Base-by-base conservation (phyloP, 2,797 vertebrate genomes). In the Anguilla obscura region DNA sequence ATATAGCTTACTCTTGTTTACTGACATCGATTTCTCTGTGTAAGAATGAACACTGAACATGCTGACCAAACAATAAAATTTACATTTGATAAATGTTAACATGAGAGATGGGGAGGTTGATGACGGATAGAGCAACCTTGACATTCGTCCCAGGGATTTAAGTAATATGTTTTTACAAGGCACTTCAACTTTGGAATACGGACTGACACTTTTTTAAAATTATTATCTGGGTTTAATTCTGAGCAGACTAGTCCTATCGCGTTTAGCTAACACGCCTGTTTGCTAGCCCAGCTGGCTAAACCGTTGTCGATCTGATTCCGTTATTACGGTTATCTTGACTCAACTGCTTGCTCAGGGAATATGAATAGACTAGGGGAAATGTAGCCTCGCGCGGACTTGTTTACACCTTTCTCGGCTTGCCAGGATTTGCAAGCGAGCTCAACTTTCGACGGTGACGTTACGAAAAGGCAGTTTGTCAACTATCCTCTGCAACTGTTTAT, bases 371-470 rank as follows among this genome's bases (percentile, higher is more conserved):
- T 5, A 5, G 9, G 40, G 24, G 16, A 82, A 82, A 50, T 33
- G 52, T 30, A 56, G 83, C 54, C 58, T 87, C 40, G 40, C 33
- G 14, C 30, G 8, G 48, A 84, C 63, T 87, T 84, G 63, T 82
- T 87, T 87, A 69, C 60, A 16, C 45, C 54, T 84, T 87, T 48
- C 45, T 7, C n/a, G 52, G 48, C 45, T 12, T 84, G 63, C 83
- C 27, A 30, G 60, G 82, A 71, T 84, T 87, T 30, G 71, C 45
- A 16, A 84, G 50, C n/a, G 79, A 87, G 60, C 82, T 69, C 60
- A 18, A 52, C 63, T 87, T 87, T 84, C 80, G 63, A 21, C 27
- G 36, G 18, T 80, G 74, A 79, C 74, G 79, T 82, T 48, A 48
- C 9, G 45, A 50, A 82, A 48, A 50, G 79, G 79, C 40, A 50